Evolutionary conservation across 2,888 invertebrate species (phyloP).

Genomic region (Desoria tigrina): DNA sequence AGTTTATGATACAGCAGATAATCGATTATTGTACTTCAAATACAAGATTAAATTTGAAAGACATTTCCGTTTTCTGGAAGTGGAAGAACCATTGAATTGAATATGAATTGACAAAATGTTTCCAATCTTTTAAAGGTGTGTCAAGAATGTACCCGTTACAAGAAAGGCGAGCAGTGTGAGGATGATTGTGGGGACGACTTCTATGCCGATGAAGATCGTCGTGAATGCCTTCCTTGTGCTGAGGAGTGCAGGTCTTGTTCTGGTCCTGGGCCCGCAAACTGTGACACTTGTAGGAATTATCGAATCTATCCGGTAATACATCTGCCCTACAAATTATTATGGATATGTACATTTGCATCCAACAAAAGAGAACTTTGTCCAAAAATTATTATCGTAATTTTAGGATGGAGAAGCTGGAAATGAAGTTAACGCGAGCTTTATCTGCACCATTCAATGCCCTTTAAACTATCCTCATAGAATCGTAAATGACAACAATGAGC

Average conservation of each 20-base stretch:
- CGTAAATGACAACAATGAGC: constrained; percentile 72
- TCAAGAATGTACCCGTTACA: constrained; percentile 80
- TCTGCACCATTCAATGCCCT: constrained; percentile 83
- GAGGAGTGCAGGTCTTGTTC: constrained; percentile 81
- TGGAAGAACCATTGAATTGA: not conserved
- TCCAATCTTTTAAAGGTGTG: constrained; percentile 63
- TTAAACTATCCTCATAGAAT: constrained; percentile 74
- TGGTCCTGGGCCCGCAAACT: constrained; percentile 75
- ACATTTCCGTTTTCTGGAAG: not conserved
- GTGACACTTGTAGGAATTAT: constrained; percentile 74
- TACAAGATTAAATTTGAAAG: not conserved
- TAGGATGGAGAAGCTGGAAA: constrained; percentile 61
- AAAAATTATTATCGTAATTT: not conserved
- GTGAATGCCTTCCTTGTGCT: constrained; percentile 63
- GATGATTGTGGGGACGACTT: constrained; percentile 77
- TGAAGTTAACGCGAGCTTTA: constrained; percentile 71
- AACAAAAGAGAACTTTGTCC: no score
- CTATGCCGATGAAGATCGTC: constrained; percentile 73
- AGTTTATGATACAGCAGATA: not conserved
- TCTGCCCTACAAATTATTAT: no score
- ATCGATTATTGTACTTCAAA: constrained; percentile 5
- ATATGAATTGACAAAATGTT: not conserved
- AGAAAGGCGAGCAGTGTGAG: constrained; percentile 84
- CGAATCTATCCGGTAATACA: constrained; percentile 65
- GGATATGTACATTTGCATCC: no score